Evolutionary conservation across 1,140 invertebrate species (phyloP).

Genomic region (Tetramorium simillimum): DNA sequence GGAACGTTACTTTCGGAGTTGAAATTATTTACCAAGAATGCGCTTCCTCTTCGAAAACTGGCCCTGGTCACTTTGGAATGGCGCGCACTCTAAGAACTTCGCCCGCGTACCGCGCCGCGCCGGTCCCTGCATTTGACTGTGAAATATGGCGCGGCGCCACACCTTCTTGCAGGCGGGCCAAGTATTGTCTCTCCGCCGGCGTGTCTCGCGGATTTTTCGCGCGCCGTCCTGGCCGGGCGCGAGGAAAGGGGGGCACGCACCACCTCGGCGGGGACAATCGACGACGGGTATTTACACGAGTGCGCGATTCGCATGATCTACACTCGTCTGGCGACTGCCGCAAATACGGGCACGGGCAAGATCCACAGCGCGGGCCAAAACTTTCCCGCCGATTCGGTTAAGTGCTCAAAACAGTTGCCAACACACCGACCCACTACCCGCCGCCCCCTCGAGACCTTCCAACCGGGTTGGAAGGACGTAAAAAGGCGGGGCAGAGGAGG

Average conservation of each 20-base stretch:
- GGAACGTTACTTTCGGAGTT: too few species aligned
- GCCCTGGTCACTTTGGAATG: conserved; percentile 16
- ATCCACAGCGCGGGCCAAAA: conserved; percentile 24
- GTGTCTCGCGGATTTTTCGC: conserved; percentile 38
- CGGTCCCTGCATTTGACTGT: conserved; percentile 82
- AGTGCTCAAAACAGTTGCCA: conserved; percentile 60
- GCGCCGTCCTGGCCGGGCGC: neutral
- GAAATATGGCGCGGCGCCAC: conserved; percentile 82
- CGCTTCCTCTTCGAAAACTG: neutral
- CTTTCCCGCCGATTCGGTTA: conserved; percentile 49
- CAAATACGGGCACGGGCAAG: conserved; percentile 31
- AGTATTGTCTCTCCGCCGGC: conserved; percentile 69
- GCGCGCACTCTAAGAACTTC: conserved; percentile 32
- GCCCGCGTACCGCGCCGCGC: conserved; percentile 72
- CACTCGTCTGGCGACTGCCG: neutral
- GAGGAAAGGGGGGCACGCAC: too few species aligned
- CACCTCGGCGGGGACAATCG: neutral
- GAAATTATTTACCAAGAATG: too few species aligned
- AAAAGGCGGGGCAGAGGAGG: conserved; percentile 14
- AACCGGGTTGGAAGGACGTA: conserved; percentile 7
- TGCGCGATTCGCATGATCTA: conserved; percentile 45
- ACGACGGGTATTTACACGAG: conserved; percentile 43
- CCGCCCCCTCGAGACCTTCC: neutral
- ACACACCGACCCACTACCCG: conserved; percentile 18
- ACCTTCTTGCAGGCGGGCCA: conserved; percentile 76